phyloP scores from a whole-genome alignment of 2,113 vertebrate species.

The Pedionomus torquatus region DNA sequence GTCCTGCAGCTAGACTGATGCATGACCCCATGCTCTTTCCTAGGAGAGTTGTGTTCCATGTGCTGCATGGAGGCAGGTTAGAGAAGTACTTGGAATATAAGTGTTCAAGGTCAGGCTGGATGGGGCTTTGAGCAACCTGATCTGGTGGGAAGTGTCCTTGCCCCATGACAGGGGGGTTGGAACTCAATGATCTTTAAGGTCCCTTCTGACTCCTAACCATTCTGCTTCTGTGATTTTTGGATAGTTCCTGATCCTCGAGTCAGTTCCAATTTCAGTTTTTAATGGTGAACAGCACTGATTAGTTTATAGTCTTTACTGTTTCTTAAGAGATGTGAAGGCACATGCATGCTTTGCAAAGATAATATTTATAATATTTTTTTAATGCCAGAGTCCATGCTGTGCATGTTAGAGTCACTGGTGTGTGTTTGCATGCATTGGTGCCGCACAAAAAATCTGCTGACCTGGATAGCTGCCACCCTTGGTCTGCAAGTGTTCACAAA shows the following conservation, averaged over 20 bases:
- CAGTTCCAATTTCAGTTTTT: not conserved
- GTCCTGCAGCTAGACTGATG: not conserved
- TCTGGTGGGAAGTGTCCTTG: too few species aligned
- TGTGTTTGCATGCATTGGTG: not conserved
- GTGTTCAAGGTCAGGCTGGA: too few species aligned
- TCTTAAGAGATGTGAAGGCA: not conserved
- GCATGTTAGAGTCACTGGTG: rapidly evolving
- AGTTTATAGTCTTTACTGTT: not conserved
- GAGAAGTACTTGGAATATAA: not conserved
- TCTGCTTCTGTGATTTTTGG: not conserved
- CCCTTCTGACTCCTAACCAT: too few species aligned
- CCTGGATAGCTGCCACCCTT: not conserved
- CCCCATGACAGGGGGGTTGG: too few species aligned
- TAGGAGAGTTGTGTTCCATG: not conserved
- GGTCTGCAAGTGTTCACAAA: not conserved
- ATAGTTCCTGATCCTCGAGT: not conserved
- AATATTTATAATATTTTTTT: not conserved
- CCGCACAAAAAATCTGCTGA: not conserved
- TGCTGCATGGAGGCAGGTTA: not conserved
- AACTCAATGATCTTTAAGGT: too few species aligned
- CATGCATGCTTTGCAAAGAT: not conserved
- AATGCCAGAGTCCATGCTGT: not conserved
- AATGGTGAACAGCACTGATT: not conserved
- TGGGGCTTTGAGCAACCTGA: too few species aligned
- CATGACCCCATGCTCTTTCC: not conserved